A percentile compares a stretch with the other conserved stretches of the same genome.
Evolutionary conservation across 2,797 vertebrate genomes (phyloP).

Genomic region (Peromyscus nudipes): DNA sequence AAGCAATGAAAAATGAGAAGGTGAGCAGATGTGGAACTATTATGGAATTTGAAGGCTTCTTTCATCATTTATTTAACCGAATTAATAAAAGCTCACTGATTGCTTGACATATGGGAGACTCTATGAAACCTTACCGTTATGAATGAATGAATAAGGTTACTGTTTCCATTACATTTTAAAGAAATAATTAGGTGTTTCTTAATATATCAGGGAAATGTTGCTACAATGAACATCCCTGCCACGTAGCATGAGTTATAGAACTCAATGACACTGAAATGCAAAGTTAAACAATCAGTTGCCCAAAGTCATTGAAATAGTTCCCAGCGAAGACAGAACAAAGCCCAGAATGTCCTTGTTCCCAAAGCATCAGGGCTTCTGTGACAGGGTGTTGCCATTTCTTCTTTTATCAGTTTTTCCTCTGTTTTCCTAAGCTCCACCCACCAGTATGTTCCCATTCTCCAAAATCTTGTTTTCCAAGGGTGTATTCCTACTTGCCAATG

Average conservation of each 20-base stretch:
- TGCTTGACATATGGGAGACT: neutral
- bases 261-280: neutral
- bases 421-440: neutral
- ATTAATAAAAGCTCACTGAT: neutral
- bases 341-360: neutral
- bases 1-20: neutral
- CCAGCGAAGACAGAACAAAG: neutral
- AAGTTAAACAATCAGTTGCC: neutral
- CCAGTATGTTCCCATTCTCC: neutral
- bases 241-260: neutral
- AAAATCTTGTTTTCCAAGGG: neutral
- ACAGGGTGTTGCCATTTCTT: neutral
- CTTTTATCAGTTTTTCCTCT: neutral
- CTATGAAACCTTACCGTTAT: too few relatives aligned
- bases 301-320: neutral
- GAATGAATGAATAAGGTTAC: neutral
- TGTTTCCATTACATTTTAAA: neutral
- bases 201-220: neutral
- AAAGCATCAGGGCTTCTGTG: neutral
- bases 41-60: neutral
- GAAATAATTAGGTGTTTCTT: neutral
- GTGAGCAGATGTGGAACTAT: neutral
- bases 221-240: neutral
- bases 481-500: neutral
- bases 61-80: neutral